Percentiles rank a stretch among this genome's conserved stretches.
Evolutionary conservation across 2,797 vertebrate genomes (phyloP).

Genomic region (Avahi laniger): DNA sequence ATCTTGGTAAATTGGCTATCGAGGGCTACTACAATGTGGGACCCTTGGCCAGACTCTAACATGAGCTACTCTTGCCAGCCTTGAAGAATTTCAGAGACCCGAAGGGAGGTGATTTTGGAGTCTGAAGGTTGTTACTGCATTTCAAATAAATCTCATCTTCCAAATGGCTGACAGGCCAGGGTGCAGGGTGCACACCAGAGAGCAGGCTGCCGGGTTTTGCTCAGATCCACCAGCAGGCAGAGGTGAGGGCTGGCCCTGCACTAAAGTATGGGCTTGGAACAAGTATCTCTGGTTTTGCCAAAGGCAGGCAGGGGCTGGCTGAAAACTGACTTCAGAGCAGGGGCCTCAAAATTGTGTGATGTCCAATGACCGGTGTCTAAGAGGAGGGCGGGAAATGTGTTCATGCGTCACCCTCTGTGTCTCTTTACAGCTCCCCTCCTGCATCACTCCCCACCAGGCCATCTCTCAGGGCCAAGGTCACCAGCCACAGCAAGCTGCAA

Average conservation of each 20-base stretch:
- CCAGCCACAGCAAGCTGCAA: not conserved
- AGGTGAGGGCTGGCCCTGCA: not conserved
- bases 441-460: not conserved
- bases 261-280: not conserved
- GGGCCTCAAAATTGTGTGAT: not conserved
- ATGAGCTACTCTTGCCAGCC: not conserved
- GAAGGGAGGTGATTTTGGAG: not conserved
- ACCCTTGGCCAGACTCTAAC: not conserved
- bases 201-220: not conserved
- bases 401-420: not conserved
- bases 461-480: not conserved
- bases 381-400: not conserved
- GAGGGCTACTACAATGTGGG: not conserved
- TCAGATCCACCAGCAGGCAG: not conserved
- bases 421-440: not conserved
- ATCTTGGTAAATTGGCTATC: not conserved
- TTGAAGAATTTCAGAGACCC: not conserved
- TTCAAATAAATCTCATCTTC: not conserved
- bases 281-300: not conserved
- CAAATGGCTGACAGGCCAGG: not conserved
- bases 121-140: not conserved
- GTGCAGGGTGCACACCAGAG: not conserved
- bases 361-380: not conserved
- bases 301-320: not conserved
- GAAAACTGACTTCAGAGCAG: not conserved